phyloP scores from a whole-genome alignment of 2,888 invertebrate species.

The Aproaerema taeniolella region DNA sequence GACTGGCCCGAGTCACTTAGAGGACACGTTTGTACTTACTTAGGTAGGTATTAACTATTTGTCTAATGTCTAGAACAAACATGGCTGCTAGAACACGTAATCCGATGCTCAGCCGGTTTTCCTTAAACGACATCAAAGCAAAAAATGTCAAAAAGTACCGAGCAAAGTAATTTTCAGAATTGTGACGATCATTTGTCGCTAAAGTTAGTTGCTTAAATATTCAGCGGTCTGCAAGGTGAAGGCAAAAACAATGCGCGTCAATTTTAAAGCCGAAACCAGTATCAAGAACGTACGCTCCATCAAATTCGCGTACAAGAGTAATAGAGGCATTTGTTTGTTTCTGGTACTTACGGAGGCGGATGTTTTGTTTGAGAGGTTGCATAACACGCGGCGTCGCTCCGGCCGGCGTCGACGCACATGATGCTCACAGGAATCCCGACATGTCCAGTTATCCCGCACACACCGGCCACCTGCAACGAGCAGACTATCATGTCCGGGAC shows the following conservation, averaged over 20 bases:
- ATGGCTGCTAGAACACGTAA: slow-evolving; percentile 44
- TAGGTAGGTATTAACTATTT: slow-evolving; percentile 28
- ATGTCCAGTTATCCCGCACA: slow-evolving; percentile 27
- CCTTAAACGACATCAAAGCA: slow-evolving; percentile 11
- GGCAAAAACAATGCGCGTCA: neutral
- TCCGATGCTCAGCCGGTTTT: slow-evolving; percentile 26
- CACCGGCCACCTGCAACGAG: slow-evolving; percentile 34
- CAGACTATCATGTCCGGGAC: slow-evolving; percentile 18
- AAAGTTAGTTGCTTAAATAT: neutral
- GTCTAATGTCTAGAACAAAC: slow-evolving; percentile 52
- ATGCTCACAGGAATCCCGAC: slow-evolving; percentile 34
- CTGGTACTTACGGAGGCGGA: slow-evolving; percentile 46
- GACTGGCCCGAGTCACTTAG: slow-evolving; percentile 39
- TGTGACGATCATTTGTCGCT: slow-evolving; percentile 2
- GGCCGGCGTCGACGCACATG: slow-evolving; percentile 34
- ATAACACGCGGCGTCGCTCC: slow-evolving; percentile 47
- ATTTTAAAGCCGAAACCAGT: too few relatives aligned
- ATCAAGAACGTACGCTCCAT: neutral
- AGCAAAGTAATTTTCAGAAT: slow-evolving; percentile 4
- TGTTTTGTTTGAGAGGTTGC: slow-evolving; percentile 47
- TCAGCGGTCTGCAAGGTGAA: neutral
- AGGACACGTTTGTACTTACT: slow-evolving; percentile 32
- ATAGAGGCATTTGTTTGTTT: slow-evolving; percentile 12
- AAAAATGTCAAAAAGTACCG: slow-evolving; percentile 2
- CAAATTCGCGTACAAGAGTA: slow-evolving; percentile 2